Evolutionary conservation across 2,797 vertebrate genomes (phyloP), one percentile per base, ranked within the genome.

Genomic region (Tarsius wallacei): DNA sequence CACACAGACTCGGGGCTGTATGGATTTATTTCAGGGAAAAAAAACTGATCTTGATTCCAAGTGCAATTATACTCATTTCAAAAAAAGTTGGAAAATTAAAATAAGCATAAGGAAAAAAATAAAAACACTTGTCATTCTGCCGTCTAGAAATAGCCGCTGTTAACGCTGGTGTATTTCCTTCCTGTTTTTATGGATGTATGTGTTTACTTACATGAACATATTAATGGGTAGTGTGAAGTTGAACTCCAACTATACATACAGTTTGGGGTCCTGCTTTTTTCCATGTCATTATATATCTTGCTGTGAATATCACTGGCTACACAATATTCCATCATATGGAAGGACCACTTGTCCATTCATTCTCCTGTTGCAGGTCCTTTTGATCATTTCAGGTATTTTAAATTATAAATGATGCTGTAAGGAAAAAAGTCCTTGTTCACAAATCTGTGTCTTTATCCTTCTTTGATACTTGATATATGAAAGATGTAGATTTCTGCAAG

Each of bases 1-100:
- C 53, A 36, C 22, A 63, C 33, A 70, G 63, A 78, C 33, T 80
- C 47, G 14, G 8, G 19, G 16, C 33, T 15, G 14, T 47, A 74
- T 74, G 51, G 21, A 76, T 51, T 74, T 61, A 74, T 70, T 95
- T 87, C 31, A 26, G n/a, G 26, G 15, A 4, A 22, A 61, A 61
- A 49, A 36, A 21, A 42, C 5, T 42, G 15, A 47, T 61, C n/a
- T 7, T 81, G 28, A 81, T 42, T 61, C 22, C 14, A 84, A 96
- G 84, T 86, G 63, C 42, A 66, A 83, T 93, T 55, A 89, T 31
- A 82, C n/a, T 33, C 22, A 42, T 80, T 94, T 93, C 42, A n/a
- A 33, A 70, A 91, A 55, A 49, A 42, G 12, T 16, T 71, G 49
- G 28, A 78, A 76, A 91, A 31, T 71, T 70, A 80, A 68, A 71